Evolutionary conservation across 2,888 invertebrate genomes (phyloP).

Genomic region (Phyllotreta striolata): DNA sequence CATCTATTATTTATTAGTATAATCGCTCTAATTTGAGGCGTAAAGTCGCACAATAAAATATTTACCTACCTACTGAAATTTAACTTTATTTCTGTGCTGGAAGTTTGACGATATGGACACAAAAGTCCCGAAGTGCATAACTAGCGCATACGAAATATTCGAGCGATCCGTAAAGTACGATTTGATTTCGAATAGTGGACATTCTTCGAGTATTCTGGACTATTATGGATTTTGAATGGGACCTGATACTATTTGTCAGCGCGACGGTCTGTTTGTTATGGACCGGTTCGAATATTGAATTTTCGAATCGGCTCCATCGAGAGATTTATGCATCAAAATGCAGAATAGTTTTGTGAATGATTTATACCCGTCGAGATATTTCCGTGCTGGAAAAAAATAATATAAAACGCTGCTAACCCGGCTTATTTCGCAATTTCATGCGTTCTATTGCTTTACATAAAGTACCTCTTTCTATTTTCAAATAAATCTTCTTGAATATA

Average conservation of each 20-base stretch:
- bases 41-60: no score
- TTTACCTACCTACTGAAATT: no score
- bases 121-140: neutral
- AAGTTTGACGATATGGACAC: conserved; percentile 2
- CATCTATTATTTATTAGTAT: no score
- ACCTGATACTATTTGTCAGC: conserved; percentile 24
- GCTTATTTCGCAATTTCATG: no score
- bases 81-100: no score
- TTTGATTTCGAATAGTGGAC: conserved; percentile 33
- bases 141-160: conserved; percentile 34
- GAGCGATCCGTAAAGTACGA: conserved; percentile 32
- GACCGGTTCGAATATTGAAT: conserved; percentile 14
- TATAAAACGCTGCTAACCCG: no score
- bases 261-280: conserved; percentile 15
- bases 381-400: neutral
- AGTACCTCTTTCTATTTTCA: no score
- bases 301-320: neutral
- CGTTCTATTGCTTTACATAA: no score
- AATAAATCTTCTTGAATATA: neutral
- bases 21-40: neutral
- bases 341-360: conserved; percentile 6
- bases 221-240: conserved; percentile 34
- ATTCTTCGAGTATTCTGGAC: conserved; percentile 33
- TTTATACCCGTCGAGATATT: conserved; percentile 3
- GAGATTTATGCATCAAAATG: conserved; percentile 16